A percentile compares a stretch with the other conserved stretches of the same genome.
Conservation (phyloP, 2,888 invertebrate genomes). For the Ypsolopha sequella region DNA sequence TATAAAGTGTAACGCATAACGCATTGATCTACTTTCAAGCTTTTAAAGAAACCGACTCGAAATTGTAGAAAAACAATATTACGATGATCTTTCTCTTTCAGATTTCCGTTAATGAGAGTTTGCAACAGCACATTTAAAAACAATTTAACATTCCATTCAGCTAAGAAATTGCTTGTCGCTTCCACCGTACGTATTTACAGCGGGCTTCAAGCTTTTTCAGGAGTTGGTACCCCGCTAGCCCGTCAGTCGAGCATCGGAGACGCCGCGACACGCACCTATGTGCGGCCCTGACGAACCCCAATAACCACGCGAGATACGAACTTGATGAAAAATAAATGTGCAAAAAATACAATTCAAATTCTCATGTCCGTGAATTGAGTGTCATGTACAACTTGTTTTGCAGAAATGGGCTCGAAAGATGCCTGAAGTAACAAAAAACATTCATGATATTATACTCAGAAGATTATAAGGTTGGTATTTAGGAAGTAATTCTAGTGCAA, state of each 20-base stretch:
- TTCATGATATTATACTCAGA: slow-evolving; percentile 22
- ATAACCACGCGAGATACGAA: slow-evolving; percentile 16
- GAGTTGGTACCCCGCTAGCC: neutral
- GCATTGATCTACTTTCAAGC: no score
- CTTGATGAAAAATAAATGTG: slow-evolving; percentile 27
- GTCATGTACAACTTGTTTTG: no score
- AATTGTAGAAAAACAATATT: no score
- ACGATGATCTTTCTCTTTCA: no score
- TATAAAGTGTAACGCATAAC: no score
- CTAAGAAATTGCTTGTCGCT: no score
- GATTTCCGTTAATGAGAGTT: no score
- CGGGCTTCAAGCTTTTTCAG: no score
- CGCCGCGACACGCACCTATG: neutral
- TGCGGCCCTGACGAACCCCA: neutral
- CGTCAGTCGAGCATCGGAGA: neutral
- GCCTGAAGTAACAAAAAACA: slow-evolving; percentile 30
- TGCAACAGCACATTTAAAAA: no score
- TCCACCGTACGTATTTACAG: no score
- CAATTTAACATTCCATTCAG: no score
- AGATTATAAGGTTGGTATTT: neutral
- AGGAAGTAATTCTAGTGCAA: neutral
- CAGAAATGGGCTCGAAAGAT: slow-evolving; percentile 27
- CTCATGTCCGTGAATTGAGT: slow-evolving; percentile 6
- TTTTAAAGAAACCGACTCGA: no score
- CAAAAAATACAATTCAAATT: slow-evolving; percentile 18